Conservation (phyloP, 1,140 invertebrate species). For the Brachionus paranguensis region DNA sequence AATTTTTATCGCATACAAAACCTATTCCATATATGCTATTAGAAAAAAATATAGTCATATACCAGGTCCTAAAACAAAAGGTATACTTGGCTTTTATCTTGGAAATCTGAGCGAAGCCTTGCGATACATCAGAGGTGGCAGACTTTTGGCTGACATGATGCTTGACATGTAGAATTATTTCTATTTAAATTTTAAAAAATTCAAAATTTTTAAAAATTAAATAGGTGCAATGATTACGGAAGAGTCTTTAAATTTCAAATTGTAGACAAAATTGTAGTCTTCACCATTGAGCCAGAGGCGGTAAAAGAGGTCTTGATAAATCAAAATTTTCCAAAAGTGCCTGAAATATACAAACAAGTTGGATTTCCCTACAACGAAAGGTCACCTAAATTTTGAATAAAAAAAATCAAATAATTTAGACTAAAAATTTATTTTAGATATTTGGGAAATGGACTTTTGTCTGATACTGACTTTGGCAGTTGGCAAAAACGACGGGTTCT, state of each 20-base stretch:
- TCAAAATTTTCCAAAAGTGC: constrained; percentile 31
- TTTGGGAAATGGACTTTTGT: constrained; percentile 8
- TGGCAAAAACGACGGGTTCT: not conserved
- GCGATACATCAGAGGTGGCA: not conserved
- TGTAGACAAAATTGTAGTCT: constrained; percentile 34
- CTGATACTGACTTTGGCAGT: not conserved
- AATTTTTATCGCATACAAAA: constrained; percentile 3
- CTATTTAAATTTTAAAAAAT: not conserved
- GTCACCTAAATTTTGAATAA: not conserved
- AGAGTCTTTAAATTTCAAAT: constrained; percentile 36
- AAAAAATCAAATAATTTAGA: not conserved
- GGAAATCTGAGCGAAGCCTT: constrained; percentile 23
- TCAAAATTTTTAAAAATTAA: not conserved
- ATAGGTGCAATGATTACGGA: constrained; percentile 1
- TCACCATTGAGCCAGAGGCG: constrained; percentile 8
- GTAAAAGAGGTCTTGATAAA: constrained; percentile 23
- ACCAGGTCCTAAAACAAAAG: constrained; percentile 29
- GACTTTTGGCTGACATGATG: constrained; percentile 35
- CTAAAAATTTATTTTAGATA: not conserved
- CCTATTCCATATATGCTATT: not conserved
- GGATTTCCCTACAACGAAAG: constrained; percentile 30
- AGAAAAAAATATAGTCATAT: constrained; percentile 28
- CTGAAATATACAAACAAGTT: constrained; percentile 21
- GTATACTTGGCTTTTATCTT: constrained; percentile 16
- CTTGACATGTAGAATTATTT: constrained; percentile 7